Evolutionary conservation across 2,888 invertebrate genomes (phyloP), one percentile per base, ranked within the genome.

Genomic region (Cephus nigrinus): DNA sequence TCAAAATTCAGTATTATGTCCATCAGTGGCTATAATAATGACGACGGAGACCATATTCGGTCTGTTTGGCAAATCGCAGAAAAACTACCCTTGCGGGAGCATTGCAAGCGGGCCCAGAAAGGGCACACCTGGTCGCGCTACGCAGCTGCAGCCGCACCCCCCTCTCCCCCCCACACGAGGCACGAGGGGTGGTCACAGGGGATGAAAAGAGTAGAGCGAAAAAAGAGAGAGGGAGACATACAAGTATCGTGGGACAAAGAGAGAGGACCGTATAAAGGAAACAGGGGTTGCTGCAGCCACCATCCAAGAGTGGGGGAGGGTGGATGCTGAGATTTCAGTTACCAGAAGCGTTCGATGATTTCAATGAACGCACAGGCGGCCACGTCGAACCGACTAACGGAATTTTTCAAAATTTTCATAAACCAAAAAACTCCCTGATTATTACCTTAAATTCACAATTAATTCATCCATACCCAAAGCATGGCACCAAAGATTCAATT

Each of bases 321-420:
- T 84, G 90, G 90, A 89, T 89, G 90, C 89, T 87, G 90, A 89
- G 90, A 90, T 90, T 90, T 90, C 90, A 90, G 90, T 90, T 90
- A 90, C 88, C 86, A 85, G n/a, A 32, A 31, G 76, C 81, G 78
- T 76, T 76, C 80, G 80, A 86, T 81, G 88, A 88, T 81, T 87
- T 87, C 82, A 88, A 88, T 86, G 88, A 84, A 85, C 83, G 88
- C 86, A 88, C 84, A 86, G 81, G 86, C 87, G 80, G 81, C 81
- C 69, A 71, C 71, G 71, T 23, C 2, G 40, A 23, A 55, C 23
- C 23, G 15, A 9, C 40, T 55, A 55, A 55, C 9, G 40, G 5
- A 55, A 55, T 55, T 55, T 55, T 5, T 9, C 40, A 55, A 55
- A 55, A 55, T 55, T 55, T 0, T 23, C 15, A 9, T 2, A 9